Conservation (phyloP, 2,113 vertebrate species). For the Galeopterus variegatus region DNA sequence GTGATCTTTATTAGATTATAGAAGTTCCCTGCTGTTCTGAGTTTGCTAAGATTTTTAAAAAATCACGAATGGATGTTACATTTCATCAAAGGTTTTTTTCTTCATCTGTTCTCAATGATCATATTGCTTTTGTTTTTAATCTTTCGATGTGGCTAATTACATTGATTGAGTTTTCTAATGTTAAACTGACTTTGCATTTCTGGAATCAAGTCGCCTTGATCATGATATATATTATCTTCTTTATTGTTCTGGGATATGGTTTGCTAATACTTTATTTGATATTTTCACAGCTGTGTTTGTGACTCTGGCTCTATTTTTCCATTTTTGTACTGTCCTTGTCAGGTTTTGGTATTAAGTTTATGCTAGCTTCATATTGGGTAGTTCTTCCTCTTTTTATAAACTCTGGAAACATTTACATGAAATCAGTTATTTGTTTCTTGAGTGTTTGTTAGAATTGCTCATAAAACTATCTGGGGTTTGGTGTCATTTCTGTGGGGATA, state of each 20-base stretch:
- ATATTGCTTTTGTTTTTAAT: constrained; percentile 38
- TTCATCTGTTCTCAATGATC: not conserved
- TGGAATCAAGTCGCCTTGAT: not conserved
- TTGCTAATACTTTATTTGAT: constrained; percentile 43
- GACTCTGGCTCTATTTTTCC: constrained; percentile 4
- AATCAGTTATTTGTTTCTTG: constrained; percentile 45
- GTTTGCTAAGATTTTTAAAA: constrained; percentile 19
- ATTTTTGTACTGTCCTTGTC: not conserved
- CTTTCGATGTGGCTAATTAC: constrained; percentile 9
- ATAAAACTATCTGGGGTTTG: constrained; percentile 1
- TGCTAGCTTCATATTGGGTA: constrained; percentile 14
- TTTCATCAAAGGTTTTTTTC: constrained; percentile 56
- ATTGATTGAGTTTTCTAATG: constrained; percentile 53
- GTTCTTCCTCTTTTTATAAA: constrained; percentile 55
- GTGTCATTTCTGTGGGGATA: not conserved
- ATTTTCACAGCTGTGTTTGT: not conserved
- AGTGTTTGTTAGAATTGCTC: constrained; percentile 38
- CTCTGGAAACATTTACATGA: constrained; percentile 1
- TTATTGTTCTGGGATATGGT: constrained; percentile 63
- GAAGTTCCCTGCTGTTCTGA: not conserved
- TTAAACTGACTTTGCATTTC: constrained; percentile 53
- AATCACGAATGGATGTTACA: constrained; percentile 33
- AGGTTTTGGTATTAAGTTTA: constrained; percentile 38
- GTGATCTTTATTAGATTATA: not conserved
- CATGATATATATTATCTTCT: not conserved